phyloP scores from a whole-genome alignment of 1,140 invertebrate species.

The Drosophila rhopaloa region DNA sequence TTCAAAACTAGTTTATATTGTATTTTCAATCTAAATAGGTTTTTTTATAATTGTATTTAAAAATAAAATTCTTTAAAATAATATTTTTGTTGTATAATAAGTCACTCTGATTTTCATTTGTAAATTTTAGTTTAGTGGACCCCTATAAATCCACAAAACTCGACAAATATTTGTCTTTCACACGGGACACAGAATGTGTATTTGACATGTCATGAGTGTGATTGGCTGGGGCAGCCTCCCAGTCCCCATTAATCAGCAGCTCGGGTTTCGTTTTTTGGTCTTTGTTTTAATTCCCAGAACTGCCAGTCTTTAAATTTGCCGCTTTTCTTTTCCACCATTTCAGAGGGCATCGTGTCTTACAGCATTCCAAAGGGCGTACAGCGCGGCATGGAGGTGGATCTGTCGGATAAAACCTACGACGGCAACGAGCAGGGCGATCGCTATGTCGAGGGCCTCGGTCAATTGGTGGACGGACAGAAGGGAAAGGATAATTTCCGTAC shows the following conservation, averaged over 20 bases:
- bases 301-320: constrained; percentile 32
- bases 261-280: constrained; percentile 56
- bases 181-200: constrained; percentile 54
- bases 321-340: constrained; percentile 51
- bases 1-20: too few relatives aligned
- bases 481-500: constrained; percentile 93
- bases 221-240: neutral
- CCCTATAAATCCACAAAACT: neutral
- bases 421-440: constrained; percentile 91
- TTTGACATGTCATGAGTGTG: constrained; percentile 40
- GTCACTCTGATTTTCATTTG: constrained; percentile 5
- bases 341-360: constrained; percentile 94
- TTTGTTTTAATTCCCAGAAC: constrained; percentile 53
- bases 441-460: constrained; percentile 94
- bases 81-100: too few relatives aligned
- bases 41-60: too few relatives aligned
- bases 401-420: constrained; percentile 97
- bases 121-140: neutral
- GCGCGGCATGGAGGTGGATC: constrained; percentile 92
- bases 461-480: constrained; percentile 94
- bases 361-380: constrained; percentile 92
- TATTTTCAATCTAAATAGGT: too few relatives aligned
- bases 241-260: neutral
- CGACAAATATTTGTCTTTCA: constrained; percentile 67
- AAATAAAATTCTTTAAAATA: too few relatives aligned